These are phyloP conservation scores for Lasioglossum calceatum DNA, from an alignment of 2,888 invertebrate species.

Conservation along the genomic window DNA sequence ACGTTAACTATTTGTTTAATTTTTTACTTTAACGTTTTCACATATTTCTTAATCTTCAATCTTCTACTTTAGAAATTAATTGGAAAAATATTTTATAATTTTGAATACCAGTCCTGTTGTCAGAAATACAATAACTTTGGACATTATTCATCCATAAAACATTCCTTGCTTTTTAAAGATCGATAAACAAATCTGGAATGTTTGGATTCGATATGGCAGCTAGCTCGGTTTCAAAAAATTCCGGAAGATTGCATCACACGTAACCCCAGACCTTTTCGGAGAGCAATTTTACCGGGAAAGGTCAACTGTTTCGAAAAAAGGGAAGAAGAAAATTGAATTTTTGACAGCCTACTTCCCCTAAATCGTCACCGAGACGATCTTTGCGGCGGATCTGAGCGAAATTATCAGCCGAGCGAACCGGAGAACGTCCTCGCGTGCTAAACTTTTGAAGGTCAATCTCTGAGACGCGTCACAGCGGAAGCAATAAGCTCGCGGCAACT, in stretches of 20 bases:
- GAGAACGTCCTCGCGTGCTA: not conserved
- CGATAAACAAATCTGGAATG: not conserved
- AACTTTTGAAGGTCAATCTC: constrained; percentile 5
- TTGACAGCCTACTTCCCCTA: not conserved
- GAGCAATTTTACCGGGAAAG: not conserved
- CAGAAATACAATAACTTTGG: not conserved
- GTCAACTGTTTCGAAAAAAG: not conserved
- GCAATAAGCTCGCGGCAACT: not conserved
- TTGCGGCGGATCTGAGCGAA: not conserved
- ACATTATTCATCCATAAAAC: not conserved
- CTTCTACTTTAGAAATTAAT: not conserved
- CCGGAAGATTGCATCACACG: not conserved
- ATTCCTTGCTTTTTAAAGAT: not conserved
- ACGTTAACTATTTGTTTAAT: not conserved
- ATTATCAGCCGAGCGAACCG: not conserved
- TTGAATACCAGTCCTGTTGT: not conserved
- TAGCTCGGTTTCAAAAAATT: not conserved
- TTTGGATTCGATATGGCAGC: not conserved
- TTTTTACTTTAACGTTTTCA: not conserved
- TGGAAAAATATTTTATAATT: not conserved
- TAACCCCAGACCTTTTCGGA: not conserved
- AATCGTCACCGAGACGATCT: not conserved
- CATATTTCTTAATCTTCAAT: not conserved
- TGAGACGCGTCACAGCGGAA: not conserved
- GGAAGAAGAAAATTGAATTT: not conserved